Evolutionary conservation across 1,140 invertebrate species (phyloP).

Genomic region (Rhopalosiphum maidis): DNA sequence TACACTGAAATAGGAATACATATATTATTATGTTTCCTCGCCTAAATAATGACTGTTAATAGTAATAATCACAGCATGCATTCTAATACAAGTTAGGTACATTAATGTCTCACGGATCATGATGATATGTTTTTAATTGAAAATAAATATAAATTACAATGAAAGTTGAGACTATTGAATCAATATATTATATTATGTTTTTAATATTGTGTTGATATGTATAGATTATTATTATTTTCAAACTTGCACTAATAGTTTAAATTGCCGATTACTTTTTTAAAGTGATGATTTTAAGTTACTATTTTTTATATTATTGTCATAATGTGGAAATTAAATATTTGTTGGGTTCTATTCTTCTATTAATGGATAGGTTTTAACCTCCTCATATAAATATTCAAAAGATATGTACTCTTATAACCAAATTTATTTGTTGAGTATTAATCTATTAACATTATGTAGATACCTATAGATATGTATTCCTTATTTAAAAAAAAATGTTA

Average conservation of each 20-base stretch:
- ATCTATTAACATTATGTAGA: background rate
- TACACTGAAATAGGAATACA: background rate
- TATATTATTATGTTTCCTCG: background rate
- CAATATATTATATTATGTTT: background rate
- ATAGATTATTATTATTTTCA: background rate
- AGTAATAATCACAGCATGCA: background rate
- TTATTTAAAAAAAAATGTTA: background rate
- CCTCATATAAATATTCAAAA: background rate
- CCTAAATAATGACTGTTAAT: background rate
- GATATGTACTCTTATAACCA: background rate
- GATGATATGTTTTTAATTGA: background rate
- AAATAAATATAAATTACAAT: background rate
- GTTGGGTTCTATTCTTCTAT: background rate
- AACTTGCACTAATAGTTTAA: background rate
- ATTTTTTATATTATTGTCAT: background rate
- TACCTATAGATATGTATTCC: background rate
- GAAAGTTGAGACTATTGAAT: background rate
- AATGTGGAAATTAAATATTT: background rate
- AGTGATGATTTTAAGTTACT: background rate
- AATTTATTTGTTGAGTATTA: background rate
- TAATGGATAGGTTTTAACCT: background rate
- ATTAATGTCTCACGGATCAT: background rate
- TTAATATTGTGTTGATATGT: too few relatives aligned
- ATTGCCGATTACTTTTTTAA: background rate
- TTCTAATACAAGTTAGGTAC: background rate